These are phyloP conservation scores for Carettochelys insculpta DNA, from an alignment of 2,113 vertebrate species.

Conservation along the genomic window DNA sequence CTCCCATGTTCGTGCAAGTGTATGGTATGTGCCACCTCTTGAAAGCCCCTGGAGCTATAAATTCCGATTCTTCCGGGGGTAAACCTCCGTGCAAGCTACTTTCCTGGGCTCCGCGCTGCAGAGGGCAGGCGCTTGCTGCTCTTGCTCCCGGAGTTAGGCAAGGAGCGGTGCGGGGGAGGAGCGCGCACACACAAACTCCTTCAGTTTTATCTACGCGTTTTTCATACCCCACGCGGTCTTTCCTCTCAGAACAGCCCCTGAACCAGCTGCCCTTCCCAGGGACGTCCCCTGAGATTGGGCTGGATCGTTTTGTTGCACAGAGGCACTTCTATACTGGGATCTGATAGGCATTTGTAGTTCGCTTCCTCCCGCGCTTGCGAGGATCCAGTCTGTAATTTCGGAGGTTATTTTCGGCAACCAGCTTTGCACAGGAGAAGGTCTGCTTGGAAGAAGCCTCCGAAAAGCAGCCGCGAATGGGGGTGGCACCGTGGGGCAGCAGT, in stretches of 20 bases:
- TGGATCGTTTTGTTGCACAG: not conserved
- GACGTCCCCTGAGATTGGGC: not conserved
- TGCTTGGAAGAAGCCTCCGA: not conserved
- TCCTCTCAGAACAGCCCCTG: not conserved
- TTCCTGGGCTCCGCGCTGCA: not conserved
- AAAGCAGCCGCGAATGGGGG: not conserved
- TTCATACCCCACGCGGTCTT: not conserved
- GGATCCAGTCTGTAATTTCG: not conserved
- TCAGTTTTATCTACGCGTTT: not conserved
- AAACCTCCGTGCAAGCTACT: accelerated
- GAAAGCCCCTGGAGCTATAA: not conserved
- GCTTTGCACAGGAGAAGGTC: constrained; percentile 7
- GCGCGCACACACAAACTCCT: not conserved
- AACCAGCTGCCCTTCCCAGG: not conserved
- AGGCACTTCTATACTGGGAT: not conserved
- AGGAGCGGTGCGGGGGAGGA: not conserved
- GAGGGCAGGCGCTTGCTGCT: constrained; percentile 24
- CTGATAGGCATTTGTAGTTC: not conserved
- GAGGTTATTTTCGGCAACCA: constrained; percentile 50
- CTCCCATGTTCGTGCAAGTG: accelerated
- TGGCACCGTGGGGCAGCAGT: not conserved
- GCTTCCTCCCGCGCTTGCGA: constrained; percentile 36
- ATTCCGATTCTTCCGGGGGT: not conserved
- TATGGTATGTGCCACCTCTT: not conserved
- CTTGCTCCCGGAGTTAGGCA: not conserved